Base-by-base conservation (phyloP, 2,113 vertebrate genomes). In the Fukomys damarensis region DNA sequence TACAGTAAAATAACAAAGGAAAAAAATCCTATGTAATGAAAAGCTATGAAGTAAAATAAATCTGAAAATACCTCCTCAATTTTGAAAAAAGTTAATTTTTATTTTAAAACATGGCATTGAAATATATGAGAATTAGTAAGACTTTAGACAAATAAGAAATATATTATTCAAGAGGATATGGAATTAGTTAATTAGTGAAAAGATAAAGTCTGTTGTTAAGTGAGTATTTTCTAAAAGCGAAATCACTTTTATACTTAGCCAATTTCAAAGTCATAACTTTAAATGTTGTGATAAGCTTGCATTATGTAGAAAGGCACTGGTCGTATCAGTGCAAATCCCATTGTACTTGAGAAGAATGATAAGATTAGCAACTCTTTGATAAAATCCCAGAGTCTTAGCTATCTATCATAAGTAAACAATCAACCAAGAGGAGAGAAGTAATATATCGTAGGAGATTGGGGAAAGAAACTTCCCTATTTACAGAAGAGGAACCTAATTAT, bases 11-110 rank as follows among this genome's bases (percentile, higher is more conserved):
- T 86, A 63, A 3, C 8, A 49, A 74, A 89, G 28, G 46, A 20
- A 10, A 92, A 96, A 89, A 80, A 22, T 46, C 32, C 7, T 93
- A 3, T 87, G 43, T 63, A 63, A 93, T 79, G 17, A 82, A 95
- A 93, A 61, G 13, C 19, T 82, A 92, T 30, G 81, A 89, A 86
- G 28, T 56, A 82, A 94, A 93, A 59, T 20, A 92, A 90, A 87
- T 68, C 35, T 90, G 28, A 66, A 84, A 90, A 59, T 32, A 70
- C 2, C 11, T 74, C 90, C 43, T 76, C 32, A 85, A 24, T 87
- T 94, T 70, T 63, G 16, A 77, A 91, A 68, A 68, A 3, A 2
- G 2, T 85, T 93, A 38, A 58, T 86, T 63, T 91, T 95, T 93
- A 84, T 63, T 52, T 61, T 65, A 65, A 76, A 90, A 52, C 49